These are phyloP conservation scores for Oegoconia quadripuncta DNA, from an alignment of 2,888 invertebrate species.

Conservation along the genomic window DNA sequence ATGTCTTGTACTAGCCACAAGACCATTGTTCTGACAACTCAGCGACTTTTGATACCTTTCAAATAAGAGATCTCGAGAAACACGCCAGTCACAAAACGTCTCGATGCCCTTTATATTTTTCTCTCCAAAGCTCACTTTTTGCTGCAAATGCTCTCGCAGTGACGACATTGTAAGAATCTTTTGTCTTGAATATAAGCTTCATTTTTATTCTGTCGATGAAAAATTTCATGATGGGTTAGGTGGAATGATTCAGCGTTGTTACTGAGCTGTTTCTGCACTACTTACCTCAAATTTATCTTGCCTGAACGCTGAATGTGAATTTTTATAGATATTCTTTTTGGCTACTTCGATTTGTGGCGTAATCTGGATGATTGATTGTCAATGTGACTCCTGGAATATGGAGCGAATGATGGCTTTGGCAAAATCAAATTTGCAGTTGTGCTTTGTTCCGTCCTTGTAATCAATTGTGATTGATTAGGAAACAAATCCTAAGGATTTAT, in stretches of 20 bases:
- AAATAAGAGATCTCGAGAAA: slow-evolving; percentile 42
- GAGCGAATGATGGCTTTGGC: slow-evolving; percentile 48
- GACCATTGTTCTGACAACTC: slow-evolving; percentile 45
- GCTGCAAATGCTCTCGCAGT: slow-evolving; percentile 31
- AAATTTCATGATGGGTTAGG: slow-evolving; percentile 31
- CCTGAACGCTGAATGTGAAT: slow-evolving; percentile 55
- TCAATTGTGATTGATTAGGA: slow-evolving; percentile 14
- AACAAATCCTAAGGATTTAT: neutral
- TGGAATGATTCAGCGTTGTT: slow-evolving; percentile 51
- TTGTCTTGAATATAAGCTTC: slow-evolving; percentile 41
- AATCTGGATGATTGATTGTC: slow-evolving; percentile 60
- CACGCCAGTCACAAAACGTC: slow-evolving; percentile 37
- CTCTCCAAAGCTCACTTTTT: slow-evolving; percentile 32
- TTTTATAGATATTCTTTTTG: slow-evolving; percentile 56
- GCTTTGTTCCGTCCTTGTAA: slow-evolving; percentile 23
- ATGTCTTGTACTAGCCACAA: slow-evolving; percentile 33
- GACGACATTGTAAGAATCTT: slow-evolving; percentile 39
- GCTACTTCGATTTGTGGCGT: slow-evolving; percentile 56
- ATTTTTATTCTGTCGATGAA: slow-evolving; percentile 41
- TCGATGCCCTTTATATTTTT: slow-evolving; percentile 33
- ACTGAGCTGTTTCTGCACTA: slow-evolving; percentile 47
- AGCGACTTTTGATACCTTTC: slow-evolving; percentile 52
- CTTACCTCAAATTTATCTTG: slow-evolving; percentile 51
- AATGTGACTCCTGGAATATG: slow-evolving; percentile 46
- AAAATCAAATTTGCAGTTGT: slow-evolving; percentile 38